Conservation (phyloP, 2,113 vertebrate genomes). For the Oncorhynchus clarkii region DNA sequence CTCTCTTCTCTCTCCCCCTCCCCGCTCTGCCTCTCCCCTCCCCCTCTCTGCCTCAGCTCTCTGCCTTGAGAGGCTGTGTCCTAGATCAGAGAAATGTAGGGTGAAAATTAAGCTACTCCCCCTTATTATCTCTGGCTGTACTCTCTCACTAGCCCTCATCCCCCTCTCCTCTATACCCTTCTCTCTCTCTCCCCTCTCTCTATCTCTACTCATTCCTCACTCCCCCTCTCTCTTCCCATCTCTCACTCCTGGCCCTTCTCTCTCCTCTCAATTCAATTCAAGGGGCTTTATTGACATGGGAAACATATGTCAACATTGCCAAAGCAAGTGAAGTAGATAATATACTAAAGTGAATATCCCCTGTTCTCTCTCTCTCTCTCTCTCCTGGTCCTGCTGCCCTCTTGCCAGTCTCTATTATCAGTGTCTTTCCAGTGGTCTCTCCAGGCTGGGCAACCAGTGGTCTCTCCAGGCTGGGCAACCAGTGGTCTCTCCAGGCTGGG, state of each 20-base stretch:
- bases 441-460: too few species aligned
- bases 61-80: conserved; percentile 11
- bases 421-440: conserved; percentile 58
- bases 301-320: too few species aligned
- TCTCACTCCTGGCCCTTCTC: conserved; percentile 49
- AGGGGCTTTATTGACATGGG: too few species aligned
- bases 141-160: not conserved
- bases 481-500: too few species aligned
- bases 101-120: not conserved
- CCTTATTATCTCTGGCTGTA: conserved; percentile 10
- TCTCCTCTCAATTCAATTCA: conserved; percentile 41
- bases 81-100: conserved; percentile 17
- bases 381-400: conserved; percentile 58
- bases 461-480: too few species aligned
- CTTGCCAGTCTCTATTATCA: conserved; percentile 71
- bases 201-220: not conserved
- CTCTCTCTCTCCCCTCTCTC: not conserved
- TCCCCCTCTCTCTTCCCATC: not conserved
- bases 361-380: not conserved
- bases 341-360: too few species aligned
- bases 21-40: not conserved
- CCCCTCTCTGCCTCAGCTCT: not conserved
- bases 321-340: too few species aligned
- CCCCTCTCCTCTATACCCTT: not conserved
- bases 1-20: conserved; percentile 5